A percentile compares a stretch with the other conserved stretches of the same genome.
Evolutionary conservation across 37 sponge, comb jelly and placozoan species (phyloP).

Genomic region (Chondrilla cf. caribensis): DNA sequence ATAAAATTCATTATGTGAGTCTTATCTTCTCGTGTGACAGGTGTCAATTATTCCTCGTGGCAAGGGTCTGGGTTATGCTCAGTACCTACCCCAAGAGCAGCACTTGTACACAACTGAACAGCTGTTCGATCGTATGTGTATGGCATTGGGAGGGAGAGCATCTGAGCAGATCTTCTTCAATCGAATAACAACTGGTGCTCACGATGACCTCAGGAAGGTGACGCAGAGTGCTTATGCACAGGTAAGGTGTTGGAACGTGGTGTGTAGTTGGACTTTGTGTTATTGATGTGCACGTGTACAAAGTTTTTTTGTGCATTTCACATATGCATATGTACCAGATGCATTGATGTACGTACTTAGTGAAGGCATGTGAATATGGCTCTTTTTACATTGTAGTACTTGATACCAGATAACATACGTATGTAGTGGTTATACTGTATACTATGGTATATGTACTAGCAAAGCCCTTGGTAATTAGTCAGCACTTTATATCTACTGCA

Average conservation of each 20-base stretch:
- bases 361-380: too few relatives aligned
- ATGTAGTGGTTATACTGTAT: too few relatives aligned
- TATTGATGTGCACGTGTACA: neutral
- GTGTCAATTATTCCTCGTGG: slow-evolving; percentile 95
- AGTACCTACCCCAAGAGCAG: slow-evolving; percentile 92
- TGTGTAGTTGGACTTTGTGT: neutral
- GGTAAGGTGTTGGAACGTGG: slow-evolving; percentile 31
- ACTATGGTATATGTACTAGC: too few relatives aligned
- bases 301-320: neutral
- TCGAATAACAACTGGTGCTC: slow-evolving; percentile 83
- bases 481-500: too few relatives aligned
- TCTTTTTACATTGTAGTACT: too few relatives aligned
- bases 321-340: neutral
- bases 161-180: slow-evolving; percentile 90
- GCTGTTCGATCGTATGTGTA: slow-evolving; percentile 91
- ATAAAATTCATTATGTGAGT: too few relatives aligned
- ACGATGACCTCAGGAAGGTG: slow-evolving; percentile 95
- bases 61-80: slow-evolving; percentile 94
- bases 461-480: too few relatives aligned
- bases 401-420: too few relatives aligned
- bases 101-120: slow-evolving; percentile 82
- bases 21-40: too few relatives aligned
- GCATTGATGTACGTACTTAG: neutral
- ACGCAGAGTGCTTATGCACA: slow-evolving; percentile 86
- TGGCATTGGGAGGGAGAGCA: slow-evolving; percentile 93